phyloP scores from a whole-genome alignment of 2,113 vertebrate species.

The Empidonax traillii region DNA sequence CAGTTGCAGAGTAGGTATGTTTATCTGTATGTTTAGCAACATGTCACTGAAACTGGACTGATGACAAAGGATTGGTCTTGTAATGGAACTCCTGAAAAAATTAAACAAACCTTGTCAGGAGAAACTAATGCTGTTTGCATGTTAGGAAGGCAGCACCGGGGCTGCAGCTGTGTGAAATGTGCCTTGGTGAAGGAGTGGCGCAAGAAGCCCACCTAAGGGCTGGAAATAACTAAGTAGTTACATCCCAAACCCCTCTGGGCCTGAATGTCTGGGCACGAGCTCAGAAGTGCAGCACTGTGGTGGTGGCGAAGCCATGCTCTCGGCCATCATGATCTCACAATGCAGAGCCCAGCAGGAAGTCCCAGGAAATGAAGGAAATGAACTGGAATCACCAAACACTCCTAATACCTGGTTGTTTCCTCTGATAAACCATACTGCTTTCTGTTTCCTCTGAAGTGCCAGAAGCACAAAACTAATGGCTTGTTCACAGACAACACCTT shows the following conservation, averaged over 20 bases:
- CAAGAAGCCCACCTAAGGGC: not conserved
- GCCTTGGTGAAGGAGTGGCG: not conserved
- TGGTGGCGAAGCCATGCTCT: not conserved
- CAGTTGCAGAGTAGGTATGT: not conserved
- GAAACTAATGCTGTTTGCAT: accelerated
- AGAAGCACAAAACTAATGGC: not conserved
- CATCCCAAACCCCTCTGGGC: not conserved
- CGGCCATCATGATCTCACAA: accelerated
- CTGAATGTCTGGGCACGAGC: not conserved
- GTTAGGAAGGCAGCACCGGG: not conserved
- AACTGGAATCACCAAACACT: not conserved
- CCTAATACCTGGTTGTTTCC: not conserved
- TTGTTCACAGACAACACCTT: not conserved
- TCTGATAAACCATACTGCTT: not conserved
- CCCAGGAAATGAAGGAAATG: not conserved
- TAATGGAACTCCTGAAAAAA: not conserved
- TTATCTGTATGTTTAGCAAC: not conserved
- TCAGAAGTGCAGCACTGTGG: not conserved
- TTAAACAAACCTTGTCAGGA: not conserved
- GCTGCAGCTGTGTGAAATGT: not conserved
- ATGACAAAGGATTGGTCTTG: not conserved
- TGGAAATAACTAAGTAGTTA: not conserved
- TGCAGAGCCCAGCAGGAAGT: not conserved
- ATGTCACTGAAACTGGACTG: not conserved
- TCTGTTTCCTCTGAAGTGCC: not conserved